Evolutionary conservation across 2,888 invertebrate genomes (phyloP), one percentile per base, ranked within the genome.

Genomic region (Nycteola revayana): DNA sequence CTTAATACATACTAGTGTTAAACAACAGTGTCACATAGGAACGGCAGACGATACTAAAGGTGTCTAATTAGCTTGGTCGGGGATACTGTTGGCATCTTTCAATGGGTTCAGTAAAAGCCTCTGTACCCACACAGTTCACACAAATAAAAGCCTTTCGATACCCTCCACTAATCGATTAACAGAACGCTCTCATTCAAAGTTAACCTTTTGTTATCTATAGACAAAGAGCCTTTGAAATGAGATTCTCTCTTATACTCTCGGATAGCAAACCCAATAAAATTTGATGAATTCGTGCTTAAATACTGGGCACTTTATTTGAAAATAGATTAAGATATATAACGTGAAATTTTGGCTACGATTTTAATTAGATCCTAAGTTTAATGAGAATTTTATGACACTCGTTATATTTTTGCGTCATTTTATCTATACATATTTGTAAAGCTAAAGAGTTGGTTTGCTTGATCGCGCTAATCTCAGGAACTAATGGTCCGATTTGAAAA

Each of bases 131-230:
- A 35, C 28, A 30, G 38, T 26, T 22, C 29, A 37, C 36, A 32
- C 33, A 20, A 49, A 47, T 44, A 24, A 25, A 40, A 43, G 36
- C 37, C 39, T 43, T 47, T 28, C 35, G 39, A 49, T 46, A 28
- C 33, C 21, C 24, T 8, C 26, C 32, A 37, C 31, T 39, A 57
- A 57, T 54, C 60, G 46, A 59, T 59, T 49, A 60, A 39, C 40
- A 36, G 40, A 40, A 43, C 17, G 39, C 43, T 45, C 33, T 45
- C 48, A 56, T 51, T 59, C 45, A 51, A 51, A 54, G 49, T 54
- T 51, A 39, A 36, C 46, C 42, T 47, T 50, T 60, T 58, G 60
- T 60, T 47, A 47, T 56, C 44, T 28, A 44, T 42, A 47, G 42
- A 53, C 53, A 60, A 59, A 54, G 42, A 23, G 43, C 44, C 49